A percentile compares a stretch with the other conserved stretches of the same genome.
phyloP scores from a whole-genome alignment of 2,113 vertebrate species.

The Merops nubicus region DNA sequence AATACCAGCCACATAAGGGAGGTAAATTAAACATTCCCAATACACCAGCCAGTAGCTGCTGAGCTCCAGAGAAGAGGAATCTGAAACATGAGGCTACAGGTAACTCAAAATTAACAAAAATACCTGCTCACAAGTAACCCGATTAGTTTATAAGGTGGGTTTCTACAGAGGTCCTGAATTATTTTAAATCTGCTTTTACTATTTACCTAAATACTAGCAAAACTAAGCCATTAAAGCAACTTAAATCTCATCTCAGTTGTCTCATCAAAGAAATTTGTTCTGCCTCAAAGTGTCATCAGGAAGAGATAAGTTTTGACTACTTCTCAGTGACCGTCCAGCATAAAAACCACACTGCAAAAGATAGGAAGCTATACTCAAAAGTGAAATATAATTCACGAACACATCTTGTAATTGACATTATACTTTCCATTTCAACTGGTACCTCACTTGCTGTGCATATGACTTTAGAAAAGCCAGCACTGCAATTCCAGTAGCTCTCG shows the following conservation, averaged over 20 bases:
- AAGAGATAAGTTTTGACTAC: neutral
- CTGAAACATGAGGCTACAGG: neutral
- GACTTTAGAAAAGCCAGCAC: neutral
- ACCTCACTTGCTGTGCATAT: neutral
- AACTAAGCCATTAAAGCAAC: neutral
- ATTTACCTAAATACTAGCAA: neutral
- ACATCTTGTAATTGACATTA: neutral
- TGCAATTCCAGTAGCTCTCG: neutral
- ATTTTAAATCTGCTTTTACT: neutral
- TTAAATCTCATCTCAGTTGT: neutral
- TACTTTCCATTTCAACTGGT: neutral
- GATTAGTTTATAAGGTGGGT: neutral
- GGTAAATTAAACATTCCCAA: neutral
- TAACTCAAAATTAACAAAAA: neutral
- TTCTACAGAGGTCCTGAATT: neutral
- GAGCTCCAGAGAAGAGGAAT: neutral
- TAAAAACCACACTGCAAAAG: neutral
- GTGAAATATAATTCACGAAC: neutral
- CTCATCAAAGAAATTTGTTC: neutral
- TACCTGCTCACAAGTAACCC: neutral
- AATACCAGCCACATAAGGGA: neutral
- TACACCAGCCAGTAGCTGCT: neutral
- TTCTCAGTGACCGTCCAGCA: neutral
- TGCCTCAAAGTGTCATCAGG: neutral
- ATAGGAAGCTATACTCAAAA: neutral